Conservation (phyloP, 2,113 vertebrate genomes). For the Osmerus eperlanus region DNA sequence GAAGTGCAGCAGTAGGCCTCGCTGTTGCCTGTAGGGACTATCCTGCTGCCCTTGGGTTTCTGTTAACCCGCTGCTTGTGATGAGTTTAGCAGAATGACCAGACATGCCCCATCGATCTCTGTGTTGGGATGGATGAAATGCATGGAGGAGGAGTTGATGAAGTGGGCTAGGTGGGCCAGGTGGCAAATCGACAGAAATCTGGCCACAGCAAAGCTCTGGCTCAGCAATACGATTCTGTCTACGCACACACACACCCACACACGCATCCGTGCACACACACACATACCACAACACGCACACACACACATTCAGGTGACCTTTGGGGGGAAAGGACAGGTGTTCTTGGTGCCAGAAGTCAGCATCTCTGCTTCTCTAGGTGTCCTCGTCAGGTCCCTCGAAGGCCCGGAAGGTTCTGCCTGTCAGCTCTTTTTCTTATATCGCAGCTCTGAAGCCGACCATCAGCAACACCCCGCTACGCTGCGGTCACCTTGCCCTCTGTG, state of each 20-base stretch:
- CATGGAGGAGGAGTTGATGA: neutral
- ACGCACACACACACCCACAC: conserved; percentile 5
- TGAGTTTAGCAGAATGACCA: neutral
- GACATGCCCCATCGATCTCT: conserved; percentile 36
- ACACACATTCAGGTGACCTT: conserved; percentile 52
- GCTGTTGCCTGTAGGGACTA: neutral
- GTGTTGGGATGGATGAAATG: neutral
- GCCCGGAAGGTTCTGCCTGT: conserved; percentile 60
- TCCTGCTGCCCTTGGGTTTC: conserved; percentile 12
- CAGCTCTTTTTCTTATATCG: conserved; percentile 58
- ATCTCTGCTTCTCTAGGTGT: conserved; percentile 34
- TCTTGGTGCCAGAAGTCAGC: conserved; percentile 58
- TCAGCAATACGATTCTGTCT: conserved; percentile 51
- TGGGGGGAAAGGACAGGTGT: conserved; percentile 3
- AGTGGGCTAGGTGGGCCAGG: conserved; percentile 5
- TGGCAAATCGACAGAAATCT: conserved; percentile 30
- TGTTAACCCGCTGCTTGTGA: conserved; percentile 12
- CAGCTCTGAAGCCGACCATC: conserved; percentile 56
- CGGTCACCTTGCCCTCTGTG: no score
- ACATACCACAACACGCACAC: neutral
- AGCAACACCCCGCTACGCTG: conserved; percentile 39
- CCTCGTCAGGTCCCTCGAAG: conserved; percentile 52
- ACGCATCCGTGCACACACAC: neutral
- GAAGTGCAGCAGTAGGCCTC: no score
- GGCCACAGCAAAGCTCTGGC: conserved; percentile 8